Evolutionary conservation across 1,140 invertebrate species (phyloP).

Genomic region (Macrobrachium nipponense): DNA sequence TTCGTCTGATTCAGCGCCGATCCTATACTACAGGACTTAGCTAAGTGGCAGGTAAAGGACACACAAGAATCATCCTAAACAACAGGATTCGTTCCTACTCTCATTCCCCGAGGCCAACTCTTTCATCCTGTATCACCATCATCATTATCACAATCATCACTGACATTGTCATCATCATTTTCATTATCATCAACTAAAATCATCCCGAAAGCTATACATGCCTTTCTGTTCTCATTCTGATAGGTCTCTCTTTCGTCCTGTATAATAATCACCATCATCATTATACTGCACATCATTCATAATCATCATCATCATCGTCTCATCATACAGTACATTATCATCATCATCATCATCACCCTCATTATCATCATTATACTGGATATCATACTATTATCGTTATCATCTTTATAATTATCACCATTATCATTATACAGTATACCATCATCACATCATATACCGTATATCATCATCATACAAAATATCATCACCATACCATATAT

Average conservation of each 20-base stretch:
- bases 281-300: no score
- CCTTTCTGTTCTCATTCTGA: not conserved
- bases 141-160: no score
- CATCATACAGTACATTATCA: not conserved
- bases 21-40: no score
- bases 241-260: not conserved
- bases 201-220: no score
- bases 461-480: not conserved
- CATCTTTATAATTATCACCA: not conserved
- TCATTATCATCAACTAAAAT: not conserved
- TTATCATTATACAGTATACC: not conserved
- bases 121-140: not conserved
- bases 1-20: no score
- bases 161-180: not conserved
- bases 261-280: not conserved
- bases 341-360: not conserved
- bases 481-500: not conserved
- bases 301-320: no score
- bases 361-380: not conserved
- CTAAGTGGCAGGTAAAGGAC: no score
- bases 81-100: no score
- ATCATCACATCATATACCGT: not conserved
- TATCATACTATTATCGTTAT: not conserved
- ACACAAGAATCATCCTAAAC: no score
- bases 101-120: not conserved